A percentile compares a stretch with the other conserved stretches of the same genome.
These are phyloP conservation scores for Heliangelus exortis DNA, from an alignment of 2,797 vertebrate species.

Conservation along the genomic window DNA sequence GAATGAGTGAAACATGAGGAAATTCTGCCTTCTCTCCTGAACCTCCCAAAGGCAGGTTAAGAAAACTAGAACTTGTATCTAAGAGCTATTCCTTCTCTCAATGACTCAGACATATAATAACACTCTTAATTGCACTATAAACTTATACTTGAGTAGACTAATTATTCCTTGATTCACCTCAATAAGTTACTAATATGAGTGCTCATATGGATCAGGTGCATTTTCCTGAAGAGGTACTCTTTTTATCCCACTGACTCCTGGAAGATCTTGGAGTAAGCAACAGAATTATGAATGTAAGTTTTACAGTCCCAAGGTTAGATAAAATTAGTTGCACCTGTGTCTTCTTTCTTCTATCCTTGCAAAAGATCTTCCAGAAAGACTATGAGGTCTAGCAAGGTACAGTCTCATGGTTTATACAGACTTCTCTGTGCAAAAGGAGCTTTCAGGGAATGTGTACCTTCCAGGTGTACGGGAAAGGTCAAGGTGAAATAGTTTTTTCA, in stretches of 20 bases:
- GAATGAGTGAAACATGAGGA: not conserved
- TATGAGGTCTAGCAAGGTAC: not conserved
- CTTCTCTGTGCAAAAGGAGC: not conserved
- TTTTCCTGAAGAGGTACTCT: not conserved
- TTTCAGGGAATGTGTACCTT: not conserved
- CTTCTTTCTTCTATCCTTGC: not conserved
- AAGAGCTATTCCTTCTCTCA: not conserved
- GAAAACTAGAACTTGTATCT: not conserved
- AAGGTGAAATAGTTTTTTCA: not conserved
- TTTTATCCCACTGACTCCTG: not conserved
- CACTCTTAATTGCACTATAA: not conserved
- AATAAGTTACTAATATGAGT: accelerated
- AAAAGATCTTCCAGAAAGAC: not conserved
- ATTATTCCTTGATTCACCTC: not conserved
- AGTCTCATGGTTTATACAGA: not conserved
- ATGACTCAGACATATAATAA: not conserved
- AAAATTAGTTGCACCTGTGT: accelerated
- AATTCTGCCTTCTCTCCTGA: not conserved
- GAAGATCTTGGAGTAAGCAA: not conserved
- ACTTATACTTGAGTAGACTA: not conserved
- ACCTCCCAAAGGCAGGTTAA: not conserved
- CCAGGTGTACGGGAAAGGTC: not conserved
- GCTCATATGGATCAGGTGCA: not conserved
- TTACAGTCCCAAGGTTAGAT: not conserved
- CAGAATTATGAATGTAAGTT: not conserved